phyloP scores from a whole-genome alignment of 53 echinoderm and acorn worm species.

The Paracentrotus lividus region DNA sequence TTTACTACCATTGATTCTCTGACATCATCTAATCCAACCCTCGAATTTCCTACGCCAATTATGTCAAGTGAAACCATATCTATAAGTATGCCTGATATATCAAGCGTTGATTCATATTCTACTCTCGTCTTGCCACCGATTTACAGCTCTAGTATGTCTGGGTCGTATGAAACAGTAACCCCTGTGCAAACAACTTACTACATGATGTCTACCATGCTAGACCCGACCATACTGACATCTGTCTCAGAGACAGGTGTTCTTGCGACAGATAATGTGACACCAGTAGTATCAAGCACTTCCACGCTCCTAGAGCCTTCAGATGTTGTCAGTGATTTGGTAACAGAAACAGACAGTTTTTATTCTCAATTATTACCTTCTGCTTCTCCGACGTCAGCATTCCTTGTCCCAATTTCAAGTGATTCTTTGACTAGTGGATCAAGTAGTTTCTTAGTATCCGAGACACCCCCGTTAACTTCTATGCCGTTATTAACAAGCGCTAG shows the following conservation, averaged over 20 bases:
- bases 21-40: background rate
- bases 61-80: background rate
- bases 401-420: background rate
- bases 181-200: background rate
- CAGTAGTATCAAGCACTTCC: background rate
- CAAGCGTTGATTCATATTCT: background rate
- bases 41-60: background rate
- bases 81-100: background rate
- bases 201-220: background rate
- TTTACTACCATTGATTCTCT: background rate
- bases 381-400: background rate
- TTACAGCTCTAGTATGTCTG: background rate
- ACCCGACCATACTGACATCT: background rate
- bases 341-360: background rate
- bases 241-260: background rate
- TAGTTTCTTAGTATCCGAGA: background rate
- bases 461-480: background rate
- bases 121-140: background rate
- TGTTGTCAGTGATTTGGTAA: background rate
- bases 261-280: background rate
- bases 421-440: background rate
- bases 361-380: background rate
- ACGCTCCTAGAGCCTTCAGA: background rate
- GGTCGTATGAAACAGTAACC: background rate
- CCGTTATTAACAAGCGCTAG: background rate